phyloP scores from a whole-genome alignment of 2,113 vertebrate species.

The Rhadina sibilatrix region DNA sequence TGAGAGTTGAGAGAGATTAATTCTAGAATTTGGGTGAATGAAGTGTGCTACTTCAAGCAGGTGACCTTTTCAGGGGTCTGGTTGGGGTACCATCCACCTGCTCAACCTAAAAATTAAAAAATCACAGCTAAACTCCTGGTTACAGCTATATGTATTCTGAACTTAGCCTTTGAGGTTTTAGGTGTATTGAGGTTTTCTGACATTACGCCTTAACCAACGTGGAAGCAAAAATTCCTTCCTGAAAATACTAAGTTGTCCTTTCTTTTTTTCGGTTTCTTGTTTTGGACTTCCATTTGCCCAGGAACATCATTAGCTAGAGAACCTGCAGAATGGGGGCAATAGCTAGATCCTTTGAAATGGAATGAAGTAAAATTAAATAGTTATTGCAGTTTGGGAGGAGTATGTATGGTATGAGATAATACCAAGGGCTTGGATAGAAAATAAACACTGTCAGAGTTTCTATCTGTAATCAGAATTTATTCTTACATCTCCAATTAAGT shows the following conservation, averaged over 20 bases:
- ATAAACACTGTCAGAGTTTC: fast-evolving
- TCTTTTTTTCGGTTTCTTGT: background rate
- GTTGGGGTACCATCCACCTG: background rate
- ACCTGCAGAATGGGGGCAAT: background rate
- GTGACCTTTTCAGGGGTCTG: background rate
- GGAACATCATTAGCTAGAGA: background rate
- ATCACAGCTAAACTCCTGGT: background rate
- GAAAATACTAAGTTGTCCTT: background rate
- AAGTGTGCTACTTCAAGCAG: background rate
- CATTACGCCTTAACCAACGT: background rate
- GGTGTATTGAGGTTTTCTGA: background rate
- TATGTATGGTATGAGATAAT: background rate
- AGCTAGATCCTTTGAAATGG: background rate
- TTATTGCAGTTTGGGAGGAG: background rate
- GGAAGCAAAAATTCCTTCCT: background rate
- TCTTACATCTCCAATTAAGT: background rate
- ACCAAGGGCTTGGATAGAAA: background rate
- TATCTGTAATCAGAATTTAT: background rate
- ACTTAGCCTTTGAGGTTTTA: background rate
- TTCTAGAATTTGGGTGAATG: background rate
- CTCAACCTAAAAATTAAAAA: background rate
- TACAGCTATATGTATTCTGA: background rate
- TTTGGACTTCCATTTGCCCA: background rate
- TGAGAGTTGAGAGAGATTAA: background rate
- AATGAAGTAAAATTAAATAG: background rate